These are phyloP conservation scores for Melinaea marsaeus DNA, from an alignment of 2,888 invertebrate genomes.

Conservation along the genomic window DNA sequence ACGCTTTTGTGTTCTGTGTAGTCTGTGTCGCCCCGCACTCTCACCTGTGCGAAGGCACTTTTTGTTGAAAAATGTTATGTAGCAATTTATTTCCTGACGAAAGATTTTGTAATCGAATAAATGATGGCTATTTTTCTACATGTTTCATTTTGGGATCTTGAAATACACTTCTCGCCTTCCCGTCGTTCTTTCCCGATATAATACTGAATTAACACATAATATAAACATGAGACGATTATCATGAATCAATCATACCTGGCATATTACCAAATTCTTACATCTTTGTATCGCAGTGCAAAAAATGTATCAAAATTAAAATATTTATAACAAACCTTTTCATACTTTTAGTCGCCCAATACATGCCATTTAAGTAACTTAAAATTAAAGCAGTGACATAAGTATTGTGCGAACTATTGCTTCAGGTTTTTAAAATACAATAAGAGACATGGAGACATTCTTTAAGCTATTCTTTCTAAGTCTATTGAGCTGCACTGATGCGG, in stretches of 20 bases:
- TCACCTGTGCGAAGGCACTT: constrained; percentile 53
- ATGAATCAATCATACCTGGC: no score
- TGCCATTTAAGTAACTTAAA: no score
- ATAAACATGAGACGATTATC: no score
- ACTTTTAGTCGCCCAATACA: no score
- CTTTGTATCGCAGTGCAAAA: no score
- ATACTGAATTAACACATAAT: no score
- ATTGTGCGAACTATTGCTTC: neutral
- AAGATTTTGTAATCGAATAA: constrained; percentile 75
- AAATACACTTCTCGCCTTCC: no score
- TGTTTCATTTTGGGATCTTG: constrained; percentile 33
- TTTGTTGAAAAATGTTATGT: constrained; percentile 71
- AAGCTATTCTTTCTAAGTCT: constrained; percentile 15
- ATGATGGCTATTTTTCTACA: constrained; percentile 65
- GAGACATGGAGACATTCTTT: constrained; percentile 9
- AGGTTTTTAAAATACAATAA: neutral
- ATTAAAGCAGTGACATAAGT: neutral
- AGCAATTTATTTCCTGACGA: constrained; percentile 73
- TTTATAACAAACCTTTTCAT: no score
- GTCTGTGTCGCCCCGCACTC: constrained; percentile 8
- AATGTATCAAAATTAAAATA: no score
- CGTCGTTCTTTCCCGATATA: no score
- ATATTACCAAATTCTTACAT: no score
- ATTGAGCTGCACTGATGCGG: constrained; percentile 11
- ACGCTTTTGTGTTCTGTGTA: constrained; percentile 3